Percentiles rank a stretch among this genome's conserved stretches.
These are phyloP conservation scores for Fregetta grallaria DNA, from an alignment of 2,113 vertebrate species.

Conservation along the genomic window DNA sequence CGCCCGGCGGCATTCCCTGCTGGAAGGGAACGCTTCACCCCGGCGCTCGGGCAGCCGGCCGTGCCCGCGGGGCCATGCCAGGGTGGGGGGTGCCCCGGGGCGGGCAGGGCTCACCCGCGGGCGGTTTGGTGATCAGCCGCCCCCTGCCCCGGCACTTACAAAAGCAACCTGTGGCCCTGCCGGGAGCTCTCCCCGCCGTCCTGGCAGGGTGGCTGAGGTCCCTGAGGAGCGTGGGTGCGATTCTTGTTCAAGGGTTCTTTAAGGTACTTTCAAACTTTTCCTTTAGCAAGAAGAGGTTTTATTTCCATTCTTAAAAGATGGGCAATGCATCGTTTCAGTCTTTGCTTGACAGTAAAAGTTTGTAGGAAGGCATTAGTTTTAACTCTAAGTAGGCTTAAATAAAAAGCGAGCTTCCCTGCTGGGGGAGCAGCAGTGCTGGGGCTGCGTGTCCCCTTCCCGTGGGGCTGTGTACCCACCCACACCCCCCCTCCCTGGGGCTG, in stretches of 20 bases:
- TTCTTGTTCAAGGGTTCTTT: neutral
- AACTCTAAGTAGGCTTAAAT: neutral
- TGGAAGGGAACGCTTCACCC: no score
- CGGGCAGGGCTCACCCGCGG: neutral
- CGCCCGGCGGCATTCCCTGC: no score
- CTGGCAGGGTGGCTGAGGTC: neutral
- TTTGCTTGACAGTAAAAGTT: neutral
- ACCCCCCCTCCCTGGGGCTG: no score
- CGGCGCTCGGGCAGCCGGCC: neutral
- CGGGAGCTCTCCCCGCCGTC: accelerated
- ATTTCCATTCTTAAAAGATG: neutral
- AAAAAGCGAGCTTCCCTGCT: no score
- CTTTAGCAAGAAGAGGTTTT: neutral
- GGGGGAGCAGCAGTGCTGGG: accelerated
- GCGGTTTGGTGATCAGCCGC: accelerated
- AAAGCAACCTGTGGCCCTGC: accelerated
- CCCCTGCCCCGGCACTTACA: accelerated
- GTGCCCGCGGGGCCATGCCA: no score
- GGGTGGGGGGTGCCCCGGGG: neutral
- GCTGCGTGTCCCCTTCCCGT: neutral
- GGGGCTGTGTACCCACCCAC: no score
- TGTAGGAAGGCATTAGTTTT: neutral
- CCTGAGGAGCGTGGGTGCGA: accelerated
- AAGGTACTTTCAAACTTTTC: neutral
- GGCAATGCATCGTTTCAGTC: accelerated